A percentile compares a stretch with the other conserved stretches of the same genome.
These are phyloP conservation scores for Chaetura pelagica DNA, from an alignment of 2,113 vertebrate genomes.

Conservation along the genomic window DNA sequence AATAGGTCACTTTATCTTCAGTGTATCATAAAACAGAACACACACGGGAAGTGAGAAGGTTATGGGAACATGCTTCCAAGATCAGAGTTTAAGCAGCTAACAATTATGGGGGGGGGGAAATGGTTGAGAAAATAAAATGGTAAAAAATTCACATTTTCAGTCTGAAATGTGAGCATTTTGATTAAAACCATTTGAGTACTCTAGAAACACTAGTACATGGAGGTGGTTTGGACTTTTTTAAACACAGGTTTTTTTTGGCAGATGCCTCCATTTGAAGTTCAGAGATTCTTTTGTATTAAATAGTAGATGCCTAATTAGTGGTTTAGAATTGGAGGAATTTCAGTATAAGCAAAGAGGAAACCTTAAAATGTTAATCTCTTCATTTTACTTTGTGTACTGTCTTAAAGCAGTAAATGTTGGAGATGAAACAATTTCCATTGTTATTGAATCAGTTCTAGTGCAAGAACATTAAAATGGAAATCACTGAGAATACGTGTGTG, in stretches of 20 bases:
- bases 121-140: not conserved
- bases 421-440: not conserved
- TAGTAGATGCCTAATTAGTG: not conserved
- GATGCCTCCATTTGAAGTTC: not conserved
- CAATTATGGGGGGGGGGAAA: not conserved
- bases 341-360: not conserved
- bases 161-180: not conserved
- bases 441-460: not conserved
- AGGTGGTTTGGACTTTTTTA: not conserved
- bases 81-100: not conserved
- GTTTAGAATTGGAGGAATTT: not conserved
- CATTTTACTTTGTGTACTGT: not conserved
- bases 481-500: not conserved
- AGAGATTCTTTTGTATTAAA: not conserved
- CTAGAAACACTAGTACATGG: not conserved
- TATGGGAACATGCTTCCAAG: not conserved
- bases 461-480: constrained; percentile 6
- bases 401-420: not conserved
- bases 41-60: not conserved
- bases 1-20: not conserved
- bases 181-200: not conserved
- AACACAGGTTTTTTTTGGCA: not conserved
- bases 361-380: not conserved
- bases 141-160: not conserved
- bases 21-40: not conserved